Base-by-base conservation (phyloP, 2,888 invertebrate genomes). In the Brachypalpus laphriformis region DNA sequence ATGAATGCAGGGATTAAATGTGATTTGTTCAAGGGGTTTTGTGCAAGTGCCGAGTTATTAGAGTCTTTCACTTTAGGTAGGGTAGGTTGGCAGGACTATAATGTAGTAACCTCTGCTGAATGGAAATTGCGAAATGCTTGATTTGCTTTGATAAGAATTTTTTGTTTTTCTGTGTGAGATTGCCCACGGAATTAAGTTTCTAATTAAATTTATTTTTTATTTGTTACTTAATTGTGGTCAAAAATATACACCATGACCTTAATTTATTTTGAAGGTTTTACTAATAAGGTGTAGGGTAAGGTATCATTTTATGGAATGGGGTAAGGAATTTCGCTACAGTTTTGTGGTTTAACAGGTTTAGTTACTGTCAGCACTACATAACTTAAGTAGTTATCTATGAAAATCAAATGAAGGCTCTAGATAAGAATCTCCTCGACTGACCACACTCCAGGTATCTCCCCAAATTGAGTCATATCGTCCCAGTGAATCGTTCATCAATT, bases 1-100 rank as follows among this genome's bases (percentile, higher is more conserved):
- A 87, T 87, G 78, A 87, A 85, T 85, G 75, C 75, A 82, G 66
- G 83, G 87, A 87, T 87, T 87, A 76, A 76, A 77, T 78, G 76
- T 83, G 87, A 87, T 87, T 87, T 87, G 87, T 82, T 78, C 66
- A 56, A 63, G 34, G 31, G 63, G 8, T n/a, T 49, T 45, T 49
- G 54, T 63, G n/a, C 25, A 63, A 70, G 40, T 61, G 61, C 11
- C 47, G 56, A 74, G 56, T 81, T 81, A 81, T 81, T 68, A 68
- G 31, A 54, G 31, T 18, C 5, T 9, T 57, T 18, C 4, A 34
- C 8, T 45, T n/a, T 16, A 9, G 16, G n/a, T 7, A 18, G 25
- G 11, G 16, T 40, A 11, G 1, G 3, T 18, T 25, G n/a, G n/a
- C n/a, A 45, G 25, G 8, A 1, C 9, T 9, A 9, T 37, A 37